These are phyloP conservation scores for Petrocephalus microphthalmus DNA, from an alignment of 2,113 vertebrate species.

Conservation along the genomic window DNA sequence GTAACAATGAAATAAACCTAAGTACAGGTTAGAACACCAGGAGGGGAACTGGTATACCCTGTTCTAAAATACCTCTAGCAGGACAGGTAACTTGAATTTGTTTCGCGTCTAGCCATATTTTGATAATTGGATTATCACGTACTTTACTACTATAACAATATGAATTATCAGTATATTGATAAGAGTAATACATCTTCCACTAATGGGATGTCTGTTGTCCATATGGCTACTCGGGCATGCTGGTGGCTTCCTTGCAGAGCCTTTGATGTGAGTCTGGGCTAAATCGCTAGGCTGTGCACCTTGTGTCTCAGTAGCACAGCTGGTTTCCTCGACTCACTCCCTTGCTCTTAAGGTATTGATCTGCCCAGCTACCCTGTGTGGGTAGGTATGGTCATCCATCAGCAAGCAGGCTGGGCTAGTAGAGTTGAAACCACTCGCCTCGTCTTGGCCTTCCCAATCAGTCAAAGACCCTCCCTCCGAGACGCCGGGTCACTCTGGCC, in stretches of 20 bases:
- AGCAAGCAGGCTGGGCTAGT: slow-evolving; percentile 20
- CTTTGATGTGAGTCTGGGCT: not conserved
- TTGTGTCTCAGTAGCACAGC: not conserved
- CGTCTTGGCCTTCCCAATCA: slow-evolving; percentile 25
- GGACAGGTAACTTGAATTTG: not conserved
- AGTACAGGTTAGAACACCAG: no score
- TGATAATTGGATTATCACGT: not conserved
- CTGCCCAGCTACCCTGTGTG: slow-evolving; percentile 24
- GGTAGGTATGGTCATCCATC: slow-evolving; percentile 37
- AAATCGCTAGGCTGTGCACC: not conserved
- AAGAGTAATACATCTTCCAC: not conserved
- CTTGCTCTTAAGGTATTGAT: slow-evolving; percentile 38
- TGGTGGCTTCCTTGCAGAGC: not conserved
- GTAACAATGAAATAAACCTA: slow-evolving; percentile 6
- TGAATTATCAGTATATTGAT: not conserved
- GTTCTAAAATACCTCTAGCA: not conserved
- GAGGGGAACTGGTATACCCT: not conserved
- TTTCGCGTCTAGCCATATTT: not conserved
- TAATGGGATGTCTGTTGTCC: slow-evolving; percentile 16
- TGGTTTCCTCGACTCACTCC: not conserved
- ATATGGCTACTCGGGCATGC: slow-evolving; percentile 32
- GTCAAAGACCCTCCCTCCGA: slow-evolving; percentile 15
- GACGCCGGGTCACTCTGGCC: slow-evolving; percentile 11
- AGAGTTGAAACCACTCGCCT: slow-evolving; percentile 12
- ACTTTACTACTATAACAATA: not conserved